Percentiles rank a stretch among this genome's conserved stretches.
These are phyloP conservation scores for Drosophila navojoa DNA, from an alignment of 1,140 invertebrate genomes.

Conservation along the genomic window DNA sequence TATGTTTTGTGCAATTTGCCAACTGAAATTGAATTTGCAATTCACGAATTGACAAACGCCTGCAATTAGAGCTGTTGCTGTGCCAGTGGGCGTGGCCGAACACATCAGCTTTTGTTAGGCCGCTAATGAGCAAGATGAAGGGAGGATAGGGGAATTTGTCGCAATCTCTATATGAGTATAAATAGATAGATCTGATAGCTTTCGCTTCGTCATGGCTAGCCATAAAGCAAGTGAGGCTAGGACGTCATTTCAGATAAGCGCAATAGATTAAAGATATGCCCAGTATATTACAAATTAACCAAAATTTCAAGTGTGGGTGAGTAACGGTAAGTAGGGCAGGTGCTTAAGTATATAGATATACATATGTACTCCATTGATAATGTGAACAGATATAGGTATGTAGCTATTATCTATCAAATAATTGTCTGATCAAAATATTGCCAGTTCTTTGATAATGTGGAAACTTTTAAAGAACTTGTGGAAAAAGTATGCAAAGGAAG, in stretches of 20 bases:
- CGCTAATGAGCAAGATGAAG: constrained; percentile 28
- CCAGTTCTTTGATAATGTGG: too few relatives aligned
- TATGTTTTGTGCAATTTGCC: constrained; percentile 47
- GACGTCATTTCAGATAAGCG: constrained; percentile 5
- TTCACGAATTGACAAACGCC: constrained; percentile 37
- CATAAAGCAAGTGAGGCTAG: not conserved
- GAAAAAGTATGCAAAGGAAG: too few relatives aligned
- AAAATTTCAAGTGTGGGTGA: not conserved
- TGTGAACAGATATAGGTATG: not conserved
- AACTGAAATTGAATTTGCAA: constrained; percentile 53
- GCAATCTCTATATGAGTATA: not conserved
- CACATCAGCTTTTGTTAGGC: constrained; percentile 5
- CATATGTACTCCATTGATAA: not conserved
- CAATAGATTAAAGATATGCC: not conserved
- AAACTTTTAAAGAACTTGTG: too few relatives aligned
- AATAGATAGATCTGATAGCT: constrained; percentile 25
- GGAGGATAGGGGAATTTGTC: too few relatives aligned
- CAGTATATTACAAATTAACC: not conserved
- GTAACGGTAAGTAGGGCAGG: not conserved
- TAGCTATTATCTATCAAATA: not conserved
- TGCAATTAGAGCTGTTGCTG: constrained; percentile 41
- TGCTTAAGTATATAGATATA: not conserved
- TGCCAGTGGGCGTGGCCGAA: constrained; percentile 1
- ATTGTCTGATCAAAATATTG: not conserved
- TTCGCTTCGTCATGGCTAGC: not conserved